phyloP scores from a whole-genome alignment of 1,140 invertebrate species.

The Hyles euphorbiae region DNA sequence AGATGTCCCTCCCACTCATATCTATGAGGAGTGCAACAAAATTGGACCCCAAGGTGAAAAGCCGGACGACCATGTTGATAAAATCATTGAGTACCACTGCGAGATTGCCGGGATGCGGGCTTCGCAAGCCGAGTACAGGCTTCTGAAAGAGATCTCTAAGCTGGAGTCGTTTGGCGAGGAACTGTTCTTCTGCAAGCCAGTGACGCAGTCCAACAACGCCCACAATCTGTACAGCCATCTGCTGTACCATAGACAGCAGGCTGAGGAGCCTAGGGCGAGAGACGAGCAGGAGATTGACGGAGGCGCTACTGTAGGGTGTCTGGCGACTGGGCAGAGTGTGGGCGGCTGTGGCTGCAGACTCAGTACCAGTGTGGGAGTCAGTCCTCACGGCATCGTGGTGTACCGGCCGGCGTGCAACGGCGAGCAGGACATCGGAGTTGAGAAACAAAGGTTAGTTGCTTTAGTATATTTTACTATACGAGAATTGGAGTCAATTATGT shows the following conservation, averaged over 20 bases:
- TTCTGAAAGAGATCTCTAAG: slow-evolving; percentile 86
- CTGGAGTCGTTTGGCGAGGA: slow-evolving; percentile 90
- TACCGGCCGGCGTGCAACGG: slow-evolving; percentile 76
- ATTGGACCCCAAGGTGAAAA: slow-evolving; percentile 78
- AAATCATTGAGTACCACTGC: slow-evolving; percentile 79
- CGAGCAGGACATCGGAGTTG: slow-evolving; percentile 75
- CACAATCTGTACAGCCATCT: slow-evolving; percentile 72
- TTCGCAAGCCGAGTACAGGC: slow-evolving; percentile 84
- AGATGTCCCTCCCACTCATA: slow-evolving; percentile 75
- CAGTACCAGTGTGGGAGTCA: slow-evolving; percentile 81
- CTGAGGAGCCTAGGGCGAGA: slow-evolving; percentile 57
- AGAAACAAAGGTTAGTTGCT: slow-evolving; percentile 77
- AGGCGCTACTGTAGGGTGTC: slow-evolving; percentile 67
- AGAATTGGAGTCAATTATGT: no score
- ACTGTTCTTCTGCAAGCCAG: slow-evolving; percentile 83
- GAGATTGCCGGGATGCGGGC: slow-evolving; percentile 66
- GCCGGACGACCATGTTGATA: slow-evolving; percentile 78
- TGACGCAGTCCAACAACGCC: slow-evolving; percentile 60
- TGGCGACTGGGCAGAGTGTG: slow-evolving; percentile 56
- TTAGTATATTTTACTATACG: not conserved
- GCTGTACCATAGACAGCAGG: slow-evolving; percentile 60
- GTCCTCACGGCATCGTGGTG: slow-evolving; percentile 87
- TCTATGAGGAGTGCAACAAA: slow-evolving; percentile 80
- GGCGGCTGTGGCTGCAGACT: slow-evolving; percentile 68
- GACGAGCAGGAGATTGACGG: slow-evolving; percentile 70